phyloP scores from a whole-genome alignment of 2,888 invertebrate species.

The Ormia ochracea region DNA sequence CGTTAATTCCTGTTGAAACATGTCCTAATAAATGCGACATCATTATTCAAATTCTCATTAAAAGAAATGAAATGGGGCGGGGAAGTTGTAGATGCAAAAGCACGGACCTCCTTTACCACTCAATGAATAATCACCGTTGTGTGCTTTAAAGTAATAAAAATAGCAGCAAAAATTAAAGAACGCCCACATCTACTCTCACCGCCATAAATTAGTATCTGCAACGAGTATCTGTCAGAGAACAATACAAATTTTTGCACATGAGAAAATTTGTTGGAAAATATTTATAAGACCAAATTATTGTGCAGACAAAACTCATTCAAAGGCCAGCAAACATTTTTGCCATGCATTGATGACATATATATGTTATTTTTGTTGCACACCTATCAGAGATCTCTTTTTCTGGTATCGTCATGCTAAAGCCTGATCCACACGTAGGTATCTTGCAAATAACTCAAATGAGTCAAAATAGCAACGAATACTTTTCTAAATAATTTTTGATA shows the following conservation, averaged over 20 bases:
- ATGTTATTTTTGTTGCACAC: no score
- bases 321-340: constrained; percentile 13
- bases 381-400: no score
- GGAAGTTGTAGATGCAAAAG: neutral
- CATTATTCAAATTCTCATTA: constrained; percentile 52
- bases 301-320: neutral
- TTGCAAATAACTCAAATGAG: no score
- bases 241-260: constrained; percentile 19
- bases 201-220: constrained; percentile 34
- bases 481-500: no score
- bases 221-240: constrained; percentile 16
- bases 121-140: constrained; percentile 39
- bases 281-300: constrained; percentile 6
- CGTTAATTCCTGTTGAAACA: constrained; percentile 56
- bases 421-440: no score
- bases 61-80: constrained; percentile 19
- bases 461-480: no score
- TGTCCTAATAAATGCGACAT: constrained; percentile 56
- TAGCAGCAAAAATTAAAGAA: neutral
- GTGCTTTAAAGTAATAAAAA: constrained; percentile 29
- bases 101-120: neutral
- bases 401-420: no score
- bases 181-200: neutral
- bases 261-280: neutral
- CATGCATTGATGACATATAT: no score